Evolutionary conservation across 2,113 vertebrate genomes (phyloP), one percentile per base, ranked within the genome.

Genomic region (Hucho hucho): DNA sequence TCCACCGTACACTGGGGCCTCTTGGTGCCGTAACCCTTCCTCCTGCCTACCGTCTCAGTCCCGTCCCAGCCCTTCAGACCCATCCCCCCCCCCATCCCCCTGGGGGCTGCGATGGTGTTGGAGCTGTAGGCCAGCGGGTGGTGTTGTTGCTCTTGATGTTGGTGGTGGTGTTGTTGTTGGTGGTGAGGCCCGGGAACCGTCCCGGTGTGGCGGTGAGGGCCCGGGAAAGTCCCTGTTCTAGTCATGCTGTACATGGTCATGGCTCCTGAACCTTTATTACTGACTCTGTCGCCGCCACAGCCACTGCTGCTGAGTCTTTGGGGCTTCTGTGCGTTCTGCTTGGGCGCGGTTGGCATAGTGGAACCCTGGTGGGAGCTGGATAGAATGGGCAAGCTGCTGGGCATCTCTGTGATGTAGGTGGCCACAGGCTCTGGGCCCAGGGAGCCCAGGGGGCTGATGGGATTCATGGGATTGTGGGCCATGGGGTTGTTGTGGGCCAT

Each of bases 31-130:
- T 97, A 98, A 1, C 87, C 94, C 88, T 98, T 98, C 87, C 95
- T 91, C 59, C 97, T 88, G 6, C 96, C 95, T 32, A 97, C 94
- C 0, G 93, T 96, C 87, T 98, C 97, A 0, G 91, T 96, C 80
- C 95, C 94, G 12, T 97, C 96, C 98, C 98, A 99, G 81, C 91
- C 94, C 93, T 96, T 98, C 76, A 87, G 64, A 69, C 91, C 91
- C 82, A 77, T 78, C 1, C 81, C 24, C 63, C 91, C 84, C 87
- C 90, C 75, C 32, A 46, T 22, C 6, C 67, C n/a, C 43, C 59
- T 25, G 6, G 43, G 88, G 65, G 12, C 90, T 22, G 83, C 89
- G 1, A 94, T 90, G 88, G 95, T 97, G 90, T 96, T 95, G 86
- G 94, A 88, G 61, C 94, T 96, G 90, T 97, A 99, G 12, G 95